Base-by-base conservation (phyloP, 2,888 invertebrate species). In the Tachina grossa region DNA sequence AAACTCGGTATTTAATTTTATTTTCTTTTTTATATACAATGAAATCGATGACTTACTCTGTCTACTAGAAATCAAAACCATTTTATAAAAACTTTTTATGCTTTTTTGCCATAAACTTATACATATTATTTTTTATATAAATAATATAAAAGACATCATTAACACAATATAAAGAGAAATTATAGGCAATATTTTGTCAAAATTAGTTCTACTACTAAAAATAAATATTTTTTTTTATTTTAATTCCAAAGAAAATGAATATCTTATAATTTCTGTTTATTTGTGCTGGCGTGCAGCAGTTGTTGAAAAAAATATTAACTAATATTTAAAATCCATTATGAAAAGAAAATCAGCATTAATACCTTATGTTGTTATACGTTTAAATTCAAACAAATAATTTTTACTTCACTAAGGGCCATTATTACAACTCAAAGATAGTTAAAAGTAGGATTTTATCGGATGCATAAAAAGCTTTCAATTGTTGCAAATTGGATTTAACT, bases 251-350 rank as follows among this genome's bases (percentile, higher is more conserved):
- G 22, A 9, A 59, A 65, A 61, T 39, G 13, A n/a, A 66, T 65
- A 77, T 45, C 68, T 53, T 86, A 85, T 87, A 87, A 87, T 87
- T 68, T 84, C 83, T 87, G 61, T 88, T 88, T 87, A 85, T 79
- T 88, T 88, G 90, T 89, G 90, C 89, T 90, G 91, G 89, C 91
- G 91, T 91, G 90, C 89, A 89, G 88, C 88, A 89, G 83, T 83
- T 69, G 31, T 31, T 6, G 31, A 31, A 31, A 69, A 57, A 65
- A 41, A 45, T 57, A 59, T 71, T 72, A 78, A 71, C 59, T 68
- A 79, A 49, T 84, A 84, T 68, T 31, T 63, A 72, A 74, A 85
- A 71, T 13, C 43, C 51, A 69, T 43, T 66, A 63, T 68, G 5
- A 82, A 41, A 39, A 76, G 66, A 45, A 84, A 68, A 87, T 87